Evolutionary conservation across 2,113 vertebrate species (phyloP).

Genomic region (Microtus ochrogaster): DNA sequence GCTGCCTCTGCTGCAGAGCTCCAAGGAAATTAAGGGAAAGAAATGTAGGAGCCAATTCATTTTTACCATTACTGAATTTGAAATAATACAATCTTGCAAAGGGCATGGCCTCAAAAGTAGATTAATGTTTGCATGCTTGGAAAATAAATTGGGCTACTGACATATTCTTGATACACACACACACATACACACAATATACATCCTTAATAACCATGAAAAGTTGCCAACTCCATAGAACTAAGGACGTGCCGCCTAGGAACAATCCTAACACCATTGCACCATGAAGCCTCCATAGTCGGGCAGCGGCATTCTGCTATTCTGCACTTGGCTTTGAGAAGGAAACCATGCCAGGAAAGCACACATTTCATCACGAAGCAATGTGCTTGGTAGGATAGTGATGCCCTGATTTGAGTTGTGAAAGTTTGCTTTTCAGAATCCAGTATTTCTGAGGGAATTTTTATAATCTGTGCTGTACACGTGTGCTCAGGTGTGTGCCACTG

Average conservation of each 20-base stretch:
- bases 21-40: neutral
- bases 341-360: neutral
- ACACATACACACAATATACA: neutral
- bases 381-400: neutral
- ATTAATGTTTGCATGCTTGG: neutral
- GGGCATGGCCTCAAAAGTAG: constrained; percentile 2
- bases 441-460: neutral
- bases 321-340: neutral
- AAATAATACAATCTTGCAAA: neutral
- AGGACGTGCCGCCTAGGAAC: neutral
- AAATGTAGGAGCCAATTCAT: neutral
- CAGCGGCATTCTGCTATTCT: neutral
- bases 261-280: constrained; percentile 31
- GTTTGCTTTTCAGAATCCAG: neutral
- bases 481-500: neutral
- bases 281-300: neutral
- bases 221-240: constrained; percentile 14
- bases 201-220: neutral
- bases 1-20: neutral
- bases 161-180: neutral
- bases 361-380: neutral
- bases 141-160: constrained; percentile 30
- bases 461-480: neutral
- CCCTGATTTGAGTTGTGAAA: neutral
- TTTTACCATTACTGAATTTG: constrained; percentile 9